These are phyloP conservation scores for Cotesia typhae DNA, from an alignment of 1,140 invertebrate species.

Conservation along the genomic window DNA sequence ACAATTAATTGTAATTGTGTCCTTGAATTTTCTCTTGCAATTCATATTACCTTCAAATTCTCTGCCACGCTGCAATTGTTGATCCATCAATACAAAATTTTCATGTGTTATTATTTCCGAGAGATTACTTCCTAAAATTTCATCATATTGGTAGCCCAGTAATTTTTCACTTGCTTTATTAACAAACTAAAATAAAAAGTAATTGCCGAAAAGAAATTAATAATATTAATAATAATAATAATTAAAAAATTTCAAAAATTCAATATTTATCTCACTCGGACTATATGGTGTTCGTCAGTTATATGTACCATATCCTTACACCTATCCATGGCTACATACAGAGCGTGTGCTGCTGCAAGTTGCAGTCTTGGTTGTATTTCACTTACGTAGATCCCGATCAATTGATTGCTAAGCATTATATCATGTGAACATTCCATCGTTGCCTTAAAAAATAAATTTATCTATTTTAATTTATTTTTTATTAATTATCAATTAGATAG, in stretches of 20 bases:
- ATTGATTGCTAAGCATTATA: constrained; percentile 75
- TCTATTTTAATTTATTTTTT: neutral
- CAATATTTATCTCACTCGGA: constrained; percentile 73
- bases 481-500: neutral
- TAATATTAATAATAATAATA: neutral
- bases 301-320: constrained; percentile 87
- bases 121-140: constrained; percentile 81
- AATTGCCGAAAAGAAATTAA: constrained; percentile 16
- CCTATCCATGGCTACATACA: constrained; percentile 85
- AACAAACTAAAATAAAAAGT: constrained; percentile 73
- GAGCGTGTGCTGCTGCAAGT: constrained; percentile 73
- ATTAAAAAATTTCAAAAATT: neutral
- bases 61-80: constrained; percentile 76
- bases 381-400: constrained; percentile 69
- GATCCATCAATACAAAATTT: constrained; percentile 71
- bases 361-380: constrained; percentile 68
- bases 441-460: constrained; percentile 42
- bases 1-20: constrained; percentile 81
- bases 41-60: constrained; percentile 89
- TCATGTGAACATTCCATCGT: constrained; percentile 71
- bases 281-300: constrained; percentile 82
- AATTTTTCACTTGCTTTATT: constrained; percentile 82
- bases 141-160: constrained; percentile 77
- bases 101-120: constrained; percentile 68
- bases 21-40: constrained; percentile 81